phyloP scores from a whole-genome alignment of 2,113 vertebrate genomes.

The Tympanuchus pallidicinctus region DNA sequence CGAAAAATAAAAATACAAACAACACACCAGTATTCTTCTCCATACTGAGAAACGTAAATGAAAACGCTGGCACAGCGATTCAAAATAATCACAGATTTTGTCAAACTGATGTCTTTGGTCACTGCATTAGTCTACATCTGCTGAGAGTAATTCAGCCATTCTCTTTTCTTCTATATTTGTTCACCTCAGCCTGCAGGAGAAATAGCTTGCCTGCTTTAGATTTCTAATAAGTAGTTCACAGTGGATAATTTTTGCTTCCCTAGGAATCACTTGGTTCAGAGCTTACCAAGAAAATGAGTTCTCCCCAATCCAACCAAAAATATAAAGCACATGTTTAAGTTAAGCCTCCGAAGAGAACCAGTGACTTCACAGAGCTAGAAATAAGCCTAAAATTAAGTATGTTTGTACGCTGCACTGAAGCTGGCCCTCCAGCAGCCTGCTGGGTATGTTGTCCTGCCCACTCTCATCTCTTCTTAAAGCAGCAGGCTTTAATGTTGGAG shows the following conservation, averaged over 20 bases:
- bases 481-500: background rate
- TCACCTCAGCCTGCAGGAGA: background rate
- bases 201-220: background rate
- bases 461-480: background rate
- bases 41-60: background rate
- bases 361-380: background rate
- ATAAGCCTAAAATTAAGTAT: background rate
- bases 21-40: background rate
- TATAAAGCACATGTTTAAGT: rapidly evolving
- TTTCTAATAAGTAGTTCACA: background rate
- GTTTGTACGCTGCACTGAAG: background rate
- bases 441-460: background rate
- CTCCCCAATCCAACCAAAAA: background rate
- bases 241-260: background rate
- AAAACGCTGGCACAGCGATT: background rate
- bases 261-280: background rate
- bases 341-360: background rate
- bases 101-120: background rate
- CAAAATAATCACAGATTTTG: background rate
- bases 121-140: background rate
- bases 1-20: background rate
- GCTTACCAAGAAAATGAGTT: background rate
- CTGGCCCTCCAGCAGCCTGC: background rate
- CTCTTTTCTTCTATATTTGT: background rate
- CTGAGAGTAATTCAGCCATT: background rate